These are phyloP conservation scores for Himalopsyche anomala DNA, from an alignment of 2,888 invertebrate species.

Conservation along the genomic window DNA sequence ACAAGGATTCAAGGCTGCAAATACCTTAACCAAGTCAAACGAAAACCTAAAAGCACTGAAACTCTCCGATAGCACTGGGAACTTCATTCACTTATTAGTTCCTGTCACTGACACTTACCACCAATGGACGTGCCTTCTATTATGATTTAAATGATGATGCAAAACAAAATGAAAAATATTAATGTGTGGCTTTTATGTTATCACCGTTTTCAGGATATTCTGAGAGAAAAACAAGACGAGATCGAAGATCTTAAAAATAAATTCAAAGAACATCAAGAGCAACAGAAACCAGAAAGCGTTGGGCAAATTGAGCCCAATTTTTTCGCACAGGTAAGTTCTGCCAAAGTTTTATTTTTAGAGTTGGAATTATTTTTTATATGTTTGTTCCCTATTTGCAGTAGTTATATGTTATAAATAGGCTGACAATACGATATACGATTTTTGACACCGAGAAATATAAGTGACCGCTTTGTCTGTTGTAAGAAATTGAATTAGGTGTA, in stretches of 20 bases:
- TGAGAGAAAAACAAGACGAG: constrained; percentile 84
- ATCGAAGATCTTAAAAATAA: constrained; percentile 78
- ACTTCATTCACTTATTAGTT: neutral
- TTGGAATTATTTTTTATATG: too few relatives aligned
- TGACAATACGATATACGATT: too few relatives aligned
- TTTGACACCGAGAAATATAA: too few relatives aligned
- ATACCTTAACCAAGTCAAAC: too few relatives aligned
- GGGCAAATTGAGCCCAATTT: constrained; percentile 65
- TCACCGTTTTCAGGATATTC: constrained; percentile 74
- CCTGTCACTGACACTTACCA: neutral
- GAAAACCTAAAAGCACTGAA: too few relatives aligned
- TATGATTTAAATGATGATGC: too few relatives aligned
- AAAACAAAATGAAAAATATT: too few relatives aligned
- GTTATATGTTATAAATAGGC: too few relatives aligned
- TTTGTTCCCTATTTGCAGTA: too few relatives aligned
- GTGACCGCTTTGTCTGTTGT: neutral
- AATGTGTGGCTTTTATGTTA: too few relatives aligned
- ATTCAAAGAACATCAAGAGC: constrained; percentile 71
- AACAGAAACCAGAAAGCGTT: constrained; percentile 73
- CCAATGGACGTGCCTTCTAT: neutral
- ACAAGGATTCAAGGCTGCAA: too few relatives aligned
- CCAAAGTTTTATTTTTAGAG: too few relatives aligned
- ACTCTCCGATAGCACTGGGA: neutral
- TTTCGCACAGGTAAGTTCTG: constrained; percentile 53
- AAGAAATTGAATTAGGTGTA: constrained; percentile 66